Conservation (phyloP, 1,140 invertebrate genomes). For the Holcopasites calliopsidis region DNA sequence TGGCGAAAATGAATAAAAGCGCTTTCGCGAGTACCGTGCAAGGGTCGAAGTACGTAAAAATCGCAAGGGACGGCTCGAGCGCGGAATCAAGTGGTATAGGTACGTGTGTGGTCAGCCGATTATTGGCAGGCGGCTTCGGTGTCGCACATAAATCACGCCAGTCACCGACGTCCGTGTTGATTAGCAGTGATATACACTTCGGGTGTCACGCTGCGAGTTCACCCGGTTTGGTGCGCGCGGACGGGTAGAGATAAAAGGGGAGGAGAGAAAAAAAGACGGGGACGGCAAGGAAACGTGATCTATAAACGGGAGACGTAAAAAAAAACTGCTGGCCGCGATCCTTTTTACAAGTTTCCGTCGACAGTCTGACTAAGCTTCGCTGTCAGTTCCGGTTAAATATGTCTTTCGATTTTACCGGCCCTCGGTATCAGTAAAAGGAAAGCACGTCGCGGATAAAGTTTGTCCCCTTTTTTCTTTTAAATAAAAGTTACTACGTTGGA, state of each 20-base stretch:
- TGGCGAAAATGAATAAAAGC: not conserved
- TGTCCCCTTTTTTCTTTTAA: too few relatives aligned
- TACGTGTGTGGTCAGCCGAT: constrained; percentile 22
- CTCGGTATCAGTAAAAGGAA: too few relatives aligned
- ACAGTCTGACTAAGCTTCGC: constrained; percentile 19
- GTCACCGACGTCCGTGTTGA: constrained; percentile 62
- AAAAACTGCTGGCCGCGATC: constrained; percentile 3
- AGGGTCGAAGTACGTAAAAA: not conserved
- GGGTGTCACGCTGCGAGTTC: constrained; percentile 57
- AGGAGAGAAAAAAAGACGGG: not conserved
- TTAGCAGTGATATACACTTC: constrained; percentile 68
- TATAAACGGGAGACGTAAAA: constrained; percentile 24
- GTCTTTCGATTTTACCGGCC: constrained; percentile 13
- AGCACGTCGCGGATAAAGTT: too few relatives aligned
- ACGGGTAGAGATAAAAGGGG: not conserved
- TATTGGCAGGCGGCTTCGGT: constrained; percentile 44
- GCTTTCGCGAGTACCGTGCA: not conserved
- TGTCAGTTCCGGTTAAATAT: constrained; percentile 16
- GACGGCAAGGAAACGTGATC: not conserved
- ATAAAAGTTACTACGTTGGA: too few relatives aligned
- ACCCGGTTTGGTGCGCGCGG: constrained; percentile 12
- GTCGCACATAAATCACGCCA: constrained; percentile 64
- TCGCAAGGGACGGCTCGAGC: not conserved
- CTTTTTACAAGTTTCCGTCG: constrained; percentile 25
- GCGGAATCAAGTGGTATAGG: not conserved